Evolutionary conservation across 2,888 invertebrate species (phyloP).

Genomic region (Pyrgus malvae): DNA sequence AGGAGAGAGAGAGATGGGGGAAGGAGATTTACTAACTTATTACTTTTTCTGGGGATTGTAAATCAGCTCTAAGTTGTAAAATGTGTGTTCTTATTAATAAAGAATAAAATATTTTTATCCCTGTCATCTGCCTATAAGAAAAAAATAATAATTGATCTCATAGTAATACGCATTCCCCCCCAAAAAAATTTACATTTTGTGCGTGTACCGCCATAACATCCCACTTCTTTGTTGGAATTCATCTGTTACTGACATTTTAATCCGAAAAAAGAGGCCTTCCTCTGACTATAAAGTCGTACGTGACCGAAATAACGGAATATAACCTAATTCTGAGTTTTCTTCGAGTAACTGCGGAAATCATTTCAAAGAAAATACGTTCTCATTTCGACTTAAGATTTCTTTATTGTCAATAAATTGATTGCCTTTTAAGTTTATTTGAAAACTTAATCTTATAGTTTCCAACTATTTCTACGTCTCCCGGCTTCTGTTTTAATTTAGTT

Average conservation of each 20-base stretch:
- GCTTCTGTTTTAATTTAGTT: constrained; percentile 46
- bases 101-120: too few species aligned
- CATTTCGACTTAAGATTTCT: constrained; percentile 4
- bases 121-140: too few species aligned
- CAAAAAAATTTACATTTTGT: constrained; percentile 27
- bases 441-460: constrained; percentile 10
- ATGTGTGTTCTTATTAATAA: too few species aligned
- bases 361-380: constrained; percentile 12
- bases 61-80: too few species aligned
- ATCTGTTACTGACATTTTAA: constrained; percentile 72
- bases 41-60: too few species aligned
- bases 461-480: constrained; percentile 27
- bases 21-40: too few species aligned
- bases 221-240: constrained; percentile 52
- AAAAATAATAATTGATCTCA: neutral
- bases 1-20: too few species aligned
- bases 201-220: constrained; percentile 27
- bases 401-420: constrained; percentile 15
- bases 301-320: constrained; percentile 61
- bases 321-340: constrained; percentile 35
- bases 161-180: neutral
- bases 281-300: constrained; percentile 63
- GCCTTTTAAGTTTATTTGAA: constrained; percentile 10
- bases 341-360: constrained; percentile 17
- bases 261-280: constrained; percentile 53